These are phyloP conservation scores for Cryptosula pallasiana DNA, from an alignment of 2,888 invertebrate species.

Conservation along the genomic window DNA sequence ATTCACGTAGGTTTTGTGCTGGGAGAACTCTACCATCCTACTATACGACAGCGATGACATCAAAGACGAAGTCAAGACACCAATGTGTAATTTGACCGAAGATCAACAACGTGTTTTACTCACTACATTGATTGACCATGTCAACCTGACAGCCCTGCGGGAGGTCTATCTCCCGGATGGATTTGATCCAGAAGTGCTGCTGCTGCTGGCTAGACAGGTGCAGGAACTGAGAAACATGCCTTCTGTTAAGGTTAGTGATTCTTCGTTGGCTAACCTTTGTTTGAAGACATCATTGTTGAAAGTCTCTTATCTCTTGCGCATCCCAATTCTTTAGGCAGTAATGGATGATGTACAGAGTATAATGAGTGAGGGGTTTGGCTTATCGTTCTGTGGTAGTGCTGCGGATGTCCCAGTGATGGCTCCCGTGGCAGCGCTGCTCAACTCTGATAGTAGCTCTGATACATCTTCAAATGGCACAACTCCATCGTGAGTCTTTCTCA, in stretches of 20 bases:
- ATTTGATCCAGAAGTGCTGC: not conserved
- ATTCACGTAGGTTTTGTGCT: not conserved
- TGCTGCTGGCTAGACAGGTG: not conserved
- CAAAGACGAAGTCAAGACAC: not conserved
- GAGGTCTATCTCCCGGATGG: constrained; percentile 14
- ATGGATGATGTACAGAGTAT: not conserved
- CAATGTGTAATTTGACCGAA: constrained; percentile 28
- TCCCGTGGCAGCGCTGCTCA: not conserved
- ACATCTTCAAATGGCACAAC: not conserved
- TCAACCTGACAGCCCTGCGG: constrained; percentile 25
- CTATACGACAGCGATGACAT: not conserved
- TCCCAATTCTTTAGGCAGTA: not conserved
- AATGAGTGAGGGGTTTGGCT: not conserved
- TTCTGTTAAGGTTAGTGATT: not conserved
- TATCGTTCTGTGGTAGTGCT: not conserved
- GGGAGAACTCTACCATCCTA: not conserved
- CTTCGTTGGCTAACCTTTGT: too few species aligned
- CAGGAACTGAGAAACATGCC: not conserved
- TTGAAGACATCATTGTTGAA: too few species aligned
- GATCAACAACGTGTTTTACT: constrained; percentile 25
- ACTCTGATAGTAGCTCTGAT: too few species aligned
- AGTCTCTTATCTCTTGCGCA: too few species aligned
- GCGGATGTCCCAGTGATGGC: not conserved
- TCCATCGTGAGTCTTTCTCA: constrained; percentile 9
- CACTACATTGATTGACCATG: constrained; percentile 23